Evolutionary conservation across 2,797 vertebrate genomes (phyloP), one percentile per base, ranked within the genome.

Genomic region (Chloroceryle inda): DNA sequence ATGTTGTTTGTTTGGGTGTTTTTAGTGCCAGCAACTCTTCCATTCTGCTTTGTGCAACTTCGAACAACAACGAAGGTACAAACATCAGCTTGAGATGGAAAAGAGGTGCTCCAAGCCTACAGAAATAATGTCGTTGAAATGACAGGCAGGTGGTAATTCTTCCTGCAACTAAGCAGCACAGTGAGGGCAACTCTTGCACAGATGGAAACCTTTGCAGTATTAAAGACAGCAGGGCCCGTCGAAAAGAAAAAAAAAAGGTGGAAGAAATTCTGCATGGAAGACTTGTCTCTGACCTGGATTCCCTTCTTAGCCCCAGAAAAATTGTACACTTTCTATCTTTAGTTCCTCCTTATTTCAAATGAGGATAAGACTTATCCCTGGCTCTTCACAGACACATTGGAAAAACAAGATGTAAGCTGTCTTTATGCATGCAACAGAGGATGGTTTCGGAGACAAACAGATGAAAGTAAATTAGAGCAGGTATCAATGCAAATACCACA

Each of bases 301-400:
- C 93, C 71, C 45, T 92, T 90, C 84, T 67, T 45, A 91, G 86
- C 52, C 91, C 74, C 78, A 91, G 87, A 95, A 95, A 96, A 93
- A 71, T 85, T n/a, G 2, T 55, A 74, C 79, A 85, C 78, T 80
- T 94, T 92, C 94, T 96, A 94, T 96, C 90, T 95, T 95, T 95
- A 95, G 96, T 88, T 89, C 64, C 71, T 44, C 90, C 85, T 90
- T 74, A 45, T 42, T 80, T 91, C 63, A 88, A 76, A 72, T 16
- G 83, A 94, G 72, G 66, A 50, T 75, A 85, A 92, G 67, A 24
- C 38, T 76, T 78, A 59, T 29, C 59, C 13, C 69, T 47, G 49
- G 73, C 47, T 88, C 56, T 78, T 89, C 0, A 0, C 47, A 67
- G 85, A 27, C 13, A 1, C 63, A 27, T 2, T 31, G 21, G 37